A percentile compares a stretch with the other conserved stretches of the same genome.
These are phyloP conservation scores for Alligator sinensis DNA, from an alignment of 2,113 vertebrate genomes.

Conservation along the genomic window DNA sequence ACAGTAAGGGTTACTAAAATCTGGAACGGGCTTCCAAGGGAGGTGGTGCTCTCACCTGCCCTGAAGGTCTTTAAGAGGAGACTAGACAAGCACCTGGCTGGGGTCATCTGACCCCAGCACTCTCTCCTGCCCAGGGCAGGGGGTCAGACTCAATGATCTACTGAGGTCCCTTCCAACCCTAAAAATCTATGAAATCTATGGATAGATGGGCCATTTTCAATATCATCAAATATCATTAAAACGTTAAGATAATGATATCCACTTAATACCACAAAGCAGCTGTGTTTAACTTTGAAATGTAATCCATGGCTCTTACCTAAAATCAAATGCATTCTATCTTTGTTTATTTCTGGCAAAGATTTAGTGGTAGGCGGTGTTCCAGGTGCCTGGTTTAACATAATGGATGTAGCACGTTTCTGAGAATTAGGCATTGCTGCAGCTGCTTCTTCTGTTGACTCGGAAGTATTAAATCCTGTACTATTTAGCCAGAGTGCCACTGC, in stretches of 20 bases:
- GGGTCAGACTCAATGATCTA: too few relatives aligned
- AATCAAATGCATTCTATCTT: slow-evolving; percentile 96
- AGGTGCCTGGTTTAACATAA: slow-evolving; percentile 76
- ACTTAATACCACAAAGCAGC: neutral
- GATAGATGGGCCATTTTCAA: neutral
- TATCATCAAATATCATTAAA: neutral
- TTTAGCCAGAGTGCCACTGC: slow-evolving; percentile 95
- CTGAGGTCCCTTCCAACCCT: too few relatives aligned
- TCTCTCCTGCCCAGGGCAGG: too few relatives aligned
- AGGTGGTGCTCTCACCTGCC: too few relatives aligned
- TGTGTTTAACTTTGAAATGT: neutral
- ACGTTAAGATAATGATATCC: neutral
- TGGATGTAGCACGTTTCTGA: slow-evolving; percentile 75
- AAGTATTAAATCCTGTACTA: slow-evolving; percentile 88
- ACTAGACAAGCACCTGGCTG: too few relatives aligned
- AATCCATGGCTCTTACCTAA: slow-evolving; percentile 83
- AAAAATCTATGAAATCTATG: too few relatives aligned
- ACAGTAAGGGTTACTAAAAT: too few relatives aligned
- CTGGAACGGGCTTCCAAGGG: too few relatives aligned
- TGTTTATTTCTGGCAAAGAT: slow-evolving; percentile 88
- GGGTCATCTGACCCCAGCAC: too few relatives aligned
- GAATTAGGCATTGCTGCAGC: slow-evolving; percentile 62
- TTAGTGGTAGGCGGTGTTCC: slow-evolving; percentile 78
- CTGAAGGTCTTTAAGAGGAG: too few relatives aligned
- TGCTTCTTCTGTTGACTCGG: slow-evolving; percentile 80